Conservation (phyloP, 2,797 vertebrate species). For the Dipus sagitta region DNA sequence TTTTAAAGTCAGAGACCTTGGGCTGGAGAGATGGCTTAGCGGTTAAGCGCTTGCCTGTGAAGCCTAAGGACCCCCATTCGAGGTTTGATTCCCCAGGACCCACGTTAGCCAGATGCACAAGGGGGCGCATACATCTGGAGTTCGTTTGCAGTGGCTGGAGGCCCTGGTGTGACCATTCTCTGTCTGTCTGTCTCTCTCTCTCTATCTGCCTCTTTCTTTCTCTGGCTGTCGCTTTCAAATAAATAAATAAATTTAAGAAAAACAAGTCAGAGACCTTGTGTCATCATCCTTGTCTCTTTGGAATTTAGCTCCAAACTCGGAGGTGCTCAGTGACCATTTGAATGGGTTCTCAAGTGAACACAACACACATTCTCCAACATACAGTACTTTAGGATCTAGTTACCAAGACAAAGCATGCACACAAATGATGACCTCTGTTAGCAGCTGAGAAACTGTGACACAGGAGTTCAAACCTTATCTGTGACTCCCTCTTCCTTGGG, state of each 20-base stretch:
- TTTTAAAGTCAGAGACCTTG: neutral
- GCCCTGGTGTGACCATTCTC: too few relatives aligned
- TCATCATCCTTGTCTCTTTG: neutral
- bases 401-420: neutral
- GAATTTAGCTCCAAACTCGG: neutral
- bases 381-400: slow-evolving; percentile 16
- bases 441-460: neutral
- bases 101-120: too few relatives aligned
- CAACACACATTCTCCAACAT: neutral
- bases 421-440: neutral
- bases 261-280: neutral
- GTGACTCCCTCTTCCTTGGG: neutral
- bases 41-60: too few relatives aligned
- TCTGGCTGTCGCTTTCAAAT: too few relatives aligned
- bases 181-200: too few relatives aligned
- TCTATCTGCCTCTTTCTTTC: too few relatives aligned
- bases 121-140: too few relatives aligned
- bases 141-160: too few relatives aligned
- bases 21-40: too few relatives aligned
- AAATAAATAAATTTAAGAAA: too few relatives aligned
- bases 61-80: too few relatives aligned
- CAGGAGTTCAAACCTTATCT: neutral
- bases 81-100: too few relatives aligned
- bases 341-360: neutral
- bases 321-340: neutral